Evolutionary conservation across 2,797 vertebrate species (phyloP).

Genomic region (Squalus acanthias): DNA sequence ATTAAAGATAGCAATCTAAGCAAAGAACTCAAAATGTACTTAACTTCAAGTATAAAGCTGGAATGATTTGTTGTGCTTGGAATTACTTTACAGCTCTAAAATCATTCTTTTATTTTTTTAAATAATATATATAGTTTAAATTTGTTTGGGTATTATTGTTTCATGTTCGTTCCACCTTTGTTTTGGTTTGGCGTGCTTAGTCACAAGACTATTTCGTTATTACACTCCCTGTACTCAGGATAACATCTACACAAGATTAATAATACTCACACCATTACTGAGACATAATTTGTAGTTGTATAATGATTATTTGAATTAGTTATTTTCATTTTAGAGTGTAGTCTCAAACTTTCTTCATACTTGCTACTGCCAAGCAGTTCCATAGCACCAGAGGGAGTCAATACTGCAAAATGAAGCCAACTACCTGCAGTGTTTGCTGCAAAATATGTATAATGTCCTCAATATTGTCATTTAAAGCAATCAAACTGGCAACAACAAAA

Average conservation of each 20-base stretch:
- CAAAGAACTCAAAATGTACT: no score
- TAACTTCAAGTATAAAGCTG: no score
- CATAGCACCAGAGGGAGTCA: neutral
- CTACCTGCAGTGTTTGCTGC: neutral
- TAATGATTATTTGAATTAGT: neutral
- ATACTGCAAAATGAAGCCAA: neutral
- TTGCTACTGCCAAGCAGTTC: neutral
- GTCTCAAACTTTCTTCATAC: neutral
- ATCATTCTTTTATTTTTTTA: no score
- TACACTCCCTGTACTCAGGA: neutral
- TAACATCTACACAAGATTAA: neutral
- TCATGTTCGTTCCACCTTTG: no score
- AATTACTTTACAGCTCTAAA: no score
- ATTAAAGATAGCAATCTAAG: no score
- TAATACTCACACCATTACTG: no score
- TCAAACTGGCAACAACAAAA: neutral
- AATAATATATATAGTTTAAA: no score
- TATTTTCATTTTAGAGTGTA: neutral
- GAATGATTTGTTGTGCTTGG: no score
- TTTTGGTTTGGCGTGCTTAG: no score
- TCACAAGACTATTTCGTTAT: no score
- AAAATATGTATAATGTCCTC: neutral
- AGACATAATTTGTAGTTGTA: neutral
- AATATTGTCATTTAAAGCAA: neutral
- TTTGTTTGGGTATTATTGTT: no score